Percentiles rank a stretch among this genome's conserved stretches.
These are phyloP conservation scores for Porites lobata DNA, from an alignment of 92 coral and sea anemone genomes.

Conservation along the genomic window DNA sequence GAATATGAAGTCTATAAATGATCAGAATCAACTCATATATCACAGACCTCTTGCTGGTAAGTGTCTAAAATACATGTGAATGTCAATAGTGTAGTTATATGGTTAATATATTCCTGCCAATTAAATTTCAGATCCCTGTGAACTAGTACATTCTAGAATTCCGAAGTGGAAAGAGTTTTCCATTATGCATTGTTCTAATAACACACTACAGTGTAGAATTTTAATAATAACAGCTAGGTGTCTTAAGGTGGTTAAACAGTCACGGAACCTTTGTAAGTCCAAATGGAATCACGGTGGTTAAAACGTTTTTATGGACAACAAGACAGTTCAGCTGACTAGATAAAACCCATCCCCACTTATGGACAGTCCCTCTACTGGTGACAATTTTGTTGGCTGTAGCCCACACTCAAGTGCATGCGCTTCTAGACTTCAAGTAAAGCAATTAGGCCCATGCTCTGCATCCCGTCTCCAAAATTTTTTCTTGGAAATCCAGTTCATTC, in stretches of 20 bases:
- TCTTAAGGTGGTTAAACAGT: neutral
- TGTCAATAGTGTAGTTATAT: too few relatives aligned
- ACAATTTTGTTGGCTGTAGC: neutral
- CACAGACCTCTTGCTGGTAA: constrained; percentile 93
- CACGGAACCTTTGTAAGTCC: constrained; percentile 2
- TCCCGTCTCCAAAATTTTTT: too few relatives aligned
- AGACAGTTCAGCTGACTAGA: neutral
- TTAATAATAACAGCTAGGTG: too few relatives aligned
- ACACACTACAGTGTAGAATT: too few relatives aligned
- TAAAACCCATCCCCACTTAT: too few relatives aligned
- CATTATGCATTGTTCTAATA: too few relatives aligned
- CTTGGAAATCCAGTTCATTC: too few relatives aligned
- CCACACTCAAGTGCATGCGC: neutral
- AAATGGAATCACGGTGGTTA: neutral
- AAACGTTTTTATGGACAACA: neutral
- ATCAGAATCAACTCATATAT: constrained; percentile 85
- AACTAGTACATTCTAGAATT: too few relatives aligned
- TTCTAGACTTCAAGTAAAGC: neutral
- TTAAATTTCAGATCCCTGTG: too few relatives aligned
- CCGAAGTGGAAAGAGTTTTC: too few relatives aligned
- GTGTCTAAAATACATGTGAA: neutral
- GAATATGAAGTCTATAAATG: constrained; percentile 92
- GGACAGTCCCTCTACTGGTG: neutral
- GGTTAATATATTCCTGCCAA: too few relatives aligned
- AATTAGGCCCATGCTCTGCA: too few relatives aligned